Evolutionary conservation across 2,888 invertebrate genomes (phyloP).

Genomic region (Cerastoderma edule): DNA sequence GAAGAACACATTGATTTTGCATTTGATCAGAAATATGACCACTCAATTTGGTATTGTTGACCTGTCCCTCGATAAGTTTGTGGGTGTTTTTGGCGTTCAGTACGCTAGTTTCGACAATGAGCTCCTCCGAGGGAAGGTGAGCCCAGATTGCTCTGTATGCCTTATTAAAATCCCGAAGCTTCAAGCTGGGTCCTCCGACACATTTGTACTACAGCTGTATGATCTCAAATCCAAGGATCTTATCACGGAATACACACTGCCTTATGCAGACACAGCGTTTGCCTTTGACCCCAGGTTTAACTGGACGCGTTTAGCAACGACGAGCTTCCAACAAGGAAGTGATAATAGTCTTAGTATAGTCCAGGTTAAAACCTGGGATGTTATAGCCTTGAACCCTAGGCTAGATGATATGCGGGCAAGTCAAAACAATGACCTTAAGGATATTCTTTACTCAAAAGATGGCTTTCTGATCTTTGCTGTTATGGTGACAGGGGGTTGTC

Average conservation of each 20-base stretch:
- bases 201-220: constrained; percentile 79
- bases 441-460: constrained; percentile 79
- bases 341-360: constrained; percentile 81
- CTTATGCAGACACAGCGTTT: constrained; percentile 78
- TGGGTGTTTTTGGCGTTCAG: constrained; percentile 82
- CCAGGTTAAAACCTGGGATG: constrained; percentile 73
- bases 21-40: constrained; percentile 81
- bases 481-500: constrained; percentile 78
- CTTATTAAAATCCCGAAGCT: constrained; percentile 79
- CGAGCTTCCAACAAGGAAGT: constrained; percentile 78
- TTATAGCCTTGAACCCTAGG: constrained; percentile 75
- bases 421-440: constrained; percentile 77
- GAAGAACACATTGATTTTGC: constrained; percentile 80
- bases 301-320: constrained; percentile 79
- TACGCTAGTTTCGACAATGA: constrained; percentile 81
- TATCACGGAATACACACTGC: constrained; percentile 74
- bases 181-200: constrained; percentile 65
- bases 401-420: constrained; percentile 76
- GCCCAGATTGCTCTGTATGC: constrained; percentile 81
- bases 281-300: constrained; percentile 82
- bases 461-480: constrained; percentile 81
- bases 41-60: constrained; percentile 83
- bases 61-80: constrained; percentile 81
- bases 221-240: constrained; percentile 75
- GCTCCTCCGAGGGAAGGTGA: constrained; percentile 79